Percentiles rank a stretch among this genome's conserved stretches.
Evolutionary conservation across 2,113 vertebrate genomes (phyloP).

Genomic region (Plestiodon gilberti): DNA sequence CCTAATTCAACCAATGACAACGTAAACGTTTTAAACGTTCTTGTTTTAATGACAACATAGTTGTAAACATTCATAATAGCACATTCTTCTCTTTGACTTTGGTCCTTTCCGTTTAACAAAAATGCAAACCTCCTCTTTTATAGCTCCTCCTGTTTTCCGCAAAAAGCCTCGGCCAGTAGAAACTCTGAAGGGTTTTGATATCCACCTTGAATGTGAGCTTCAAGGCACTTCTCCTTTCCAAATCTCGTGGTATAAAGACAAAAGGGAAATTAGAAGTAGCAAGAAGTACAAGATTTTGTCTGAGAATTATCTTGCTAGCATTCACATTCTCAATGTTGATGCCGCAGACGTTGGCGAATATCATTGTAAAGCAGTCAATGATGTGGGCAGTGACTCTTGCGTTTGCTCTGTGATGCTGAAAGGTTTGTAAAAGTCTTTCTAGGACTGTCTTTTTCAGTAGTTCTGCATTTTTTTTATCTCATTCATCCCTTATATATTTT

Average conservation of each 20-base stretch:
- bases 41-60: not conserved
- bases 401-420: constrained; percentile 89
- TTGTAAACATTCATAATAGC: not conserved
- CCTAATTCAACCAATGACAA: not conserved
- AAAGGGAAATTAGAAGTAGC: constrained; percentile 86
- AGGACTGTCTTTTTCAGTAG: not conserved
- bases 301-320: constrained; percentile 83
- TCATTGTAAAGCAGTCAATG: constrained; percentile 93
- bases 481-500: constrained; percentile 33
- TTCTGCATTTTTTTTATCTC: constrained; percentile 5
- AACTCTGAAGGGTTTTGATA: constrained; percentile 86
- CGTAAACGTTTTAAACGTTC: no score
- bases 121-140: constrained; percentile 49
- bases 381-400: constrained; percentile 91
- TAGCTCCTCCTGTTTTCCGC: constrained; percentile 93
- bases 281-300: constrained; percentile 89
- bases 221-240: constrained; percentile 92
- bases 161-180: constrained; percentile 88
- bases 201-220: constrained; percentile 91
- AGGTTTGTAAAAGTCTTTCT: constrained; percentile 83
- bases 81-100: constrained; percentile 38
- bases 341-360: constrained; percentile 93
- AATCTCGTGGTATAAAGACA: constrained; percentile 94
- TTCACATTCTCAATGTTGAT: constrained; percentile 92
- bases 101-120: constrained; percentile 21